A percentile compares a stretch with the other conserved stretches of the same genome.
Conservation (phyloP, 1,140 invertebrate genomes). For the Conus ventricosus region DNA sequence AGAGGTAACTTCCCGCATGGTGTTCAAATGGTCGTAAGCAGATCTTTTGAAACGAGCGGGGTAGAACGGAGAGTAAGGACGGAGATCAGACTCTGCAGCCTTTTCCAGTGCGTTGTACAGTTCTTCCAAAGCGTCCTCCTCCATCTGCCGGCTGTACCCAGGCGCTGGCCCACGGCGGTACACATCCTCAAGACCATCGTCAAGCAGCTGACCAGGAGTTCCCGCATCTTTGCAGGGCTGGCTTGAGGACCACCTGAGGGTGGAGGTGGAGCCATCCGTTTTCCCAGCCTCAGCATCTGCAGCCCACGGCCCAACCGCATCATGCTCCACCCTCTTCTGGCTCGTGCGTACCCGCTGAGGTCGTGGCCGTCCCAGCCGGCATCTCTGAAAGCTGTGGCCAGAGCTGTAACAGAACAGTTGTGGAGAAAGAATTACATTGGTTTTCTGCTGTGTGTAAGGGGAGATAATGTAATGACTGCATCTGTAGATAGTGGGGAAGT, state of each 20-base stretch:
- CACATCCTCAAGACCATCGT: background rate
- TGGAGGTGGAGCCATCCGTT: conserved; percentile 35
- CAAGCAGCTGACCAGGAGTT: conserved; percentile 35
- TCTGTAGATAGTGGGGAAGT: too few species aligned
- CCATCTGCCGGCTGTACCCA: too few species aligned
- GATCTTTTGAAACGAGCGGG: background rate
- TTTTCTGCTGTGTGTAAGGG: too few species aligned
- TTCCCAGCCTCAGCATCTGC: conserved; percentile 62
- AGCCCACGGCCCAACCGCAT: conserved; percentile 61
- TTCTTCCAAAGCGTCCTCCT: too few species aligned
- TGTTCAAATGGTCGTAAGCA: too few species aligned
- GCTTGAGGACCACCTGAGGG: background rate
- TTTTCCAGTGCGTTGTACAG: background rate
- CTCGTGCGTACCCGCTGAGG: conserved; percentile 11
- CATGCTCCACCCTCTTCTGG: conserved; percentile 62
- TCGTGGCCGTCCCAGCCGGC: conserved; percentile 16
- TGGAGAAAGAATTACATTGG: too few species aligned
- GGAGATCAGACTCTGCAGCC: background rate
- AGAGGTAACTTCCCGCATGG: background rate
- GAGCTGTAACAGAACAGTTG: background rate
- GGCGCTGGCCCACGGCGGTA: too few species aligned
- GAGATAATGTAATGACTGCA: too few species aligned
- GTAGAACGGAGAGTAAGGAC: background rate
- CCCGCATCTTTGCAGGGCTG: conserved; percentile 18
- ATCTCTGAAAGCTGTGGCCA: background rate